Evolutionary conservation across 2,113 vertebrate genomes (phyloP), one percentile per base, ranked within the genome.

Genomic region (Herpailurus yagouaroundi): DNA sequence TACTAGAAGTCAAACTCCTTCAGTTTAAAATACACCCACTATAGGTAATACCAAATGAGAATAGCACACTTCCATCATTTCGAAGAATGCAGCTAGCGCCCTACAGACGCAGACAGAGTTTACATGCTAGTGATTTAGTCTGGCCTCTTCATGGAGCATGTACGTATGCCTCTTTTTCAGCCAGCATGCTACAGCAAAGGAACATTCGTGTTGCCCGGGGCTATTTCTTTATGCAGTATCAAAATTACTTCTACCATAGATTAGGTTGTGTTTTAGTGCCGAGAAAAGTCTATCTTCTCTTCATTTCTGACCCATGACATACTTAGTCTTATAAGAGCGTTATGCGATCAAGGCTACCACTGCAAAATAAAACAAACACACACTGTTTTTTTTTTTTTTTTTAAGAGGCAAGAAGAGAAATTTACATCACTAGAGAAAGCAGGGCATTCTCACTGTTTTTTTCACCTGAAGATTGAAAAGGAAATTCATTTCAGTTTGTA

Each of bases 401-500:
- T 94, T 92, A 80, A 85, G 18, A 95, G 21, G 6, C 55, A 82
- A 69, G 95, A 95, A 68, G 95, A 97, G 76, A 98, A 48, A 90
- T 97, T 98, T 97, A 71, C 68, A 98, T 95, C 97, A 79, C 97
- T 71, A 80, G 50, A 87, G 80, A 95, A 97, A 96, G 10, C 27
- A 93, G 88, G 41, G 89, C 96, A 96, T 96, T 97, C 29, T 89
- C 19, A 5, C 82, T 96, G 89, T 86, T 52, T 97, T 98, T 81
- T 96, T 94, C 94, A 97, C 93, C 89, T 98, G 82, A 98, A 98
- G 94, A 98, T 64, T 98, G 98, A 94, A 98, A 98, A 97, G 86
- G 73, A 98, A 98, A 98, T 84, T 97, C 84, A 97, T 98, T 99
- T 98, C 93, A 97, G 96, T 97, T 98, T 98, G 97, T 97, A 98